These are phyloP conservation scores for Caracal caracal DNA, from an alignment of 2,113 vertebrate genomes.

Conservation along the genomic window DNA sequence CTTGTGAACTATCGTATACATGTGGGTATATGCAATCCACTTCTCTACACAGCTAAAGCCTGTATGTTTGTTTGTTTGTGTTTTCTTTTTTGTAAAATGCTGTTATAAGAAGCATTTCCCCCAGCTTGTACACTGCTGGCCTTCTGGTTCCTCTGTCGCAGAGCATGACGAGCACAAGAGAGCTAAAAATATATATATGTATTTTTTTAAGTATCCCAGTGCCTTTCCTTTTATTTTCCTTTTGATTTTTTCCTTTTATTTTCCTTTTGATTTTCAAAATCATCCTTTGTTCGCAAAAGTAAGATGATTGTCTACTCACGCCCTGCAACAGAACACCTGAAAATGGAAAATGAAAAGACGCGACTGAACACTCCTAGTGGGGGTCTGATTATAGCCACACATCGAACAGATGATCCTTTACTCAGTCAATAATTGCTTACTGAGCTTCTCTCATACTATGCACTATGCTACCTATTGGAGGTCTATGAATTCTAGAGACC, in stretches of 20 bases:
- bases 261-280: conserved; percentile 1
- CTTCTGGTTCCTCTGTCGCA: background rate
- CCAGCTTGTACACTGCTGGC: background rate
- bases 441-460: background rate
- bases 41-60: background rate
- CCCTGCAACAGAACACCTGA: background rate
- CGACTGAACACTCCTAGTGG: background rate
- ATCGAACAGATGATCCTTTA: background rate
- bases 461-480: background rate
- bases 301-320: background rate
- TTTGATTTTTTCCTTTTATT: background rate
- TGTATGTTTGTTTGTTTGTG: background rate
- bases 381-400: background rate
- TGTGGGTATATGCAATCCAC: background rate
- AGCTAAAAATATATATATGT: background rate
- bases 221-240: background rate
- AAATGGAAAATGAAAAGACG: background rate
- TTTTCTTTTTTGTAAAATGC: background rate
- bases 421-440: too few species aligned
- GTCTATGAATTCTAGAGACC: background rate
- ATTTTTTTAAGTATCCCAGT: background rate
- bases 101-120: background rate
- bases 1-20: background rate
- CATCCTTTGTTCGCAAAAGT: background rate
- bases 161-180: background rate